A percentile compares a stretch with the other conserved stretches of the same genome.
Conservation (phyloP, 2,888 invertebrate species). For the Heliconius erato region DNA sequence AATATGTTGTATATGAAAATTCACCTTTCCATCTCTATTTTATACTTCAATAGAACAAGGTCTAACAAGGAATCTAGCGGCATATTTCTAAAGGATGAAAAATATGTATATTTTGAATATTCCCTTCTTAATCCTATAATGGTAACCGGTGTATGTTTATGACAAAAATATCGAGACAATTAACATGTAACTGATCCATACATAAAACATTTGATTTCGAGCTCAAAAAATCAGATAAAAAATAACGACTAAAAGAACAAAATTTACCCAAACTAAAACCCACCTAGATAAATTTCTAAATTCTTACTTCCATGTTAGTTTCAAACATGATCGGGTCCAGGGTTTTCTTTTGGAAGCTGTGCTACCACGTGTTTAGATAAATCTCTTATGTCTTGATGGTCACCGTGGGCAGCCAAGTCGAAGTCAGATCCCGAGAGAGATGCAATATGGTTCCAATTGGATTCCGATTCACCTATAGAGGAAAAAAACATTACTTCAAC, state of each 20-base stretch:
- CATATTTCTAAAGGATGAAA: background rate
- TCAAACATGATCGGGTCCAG: constrained; percentile 67
- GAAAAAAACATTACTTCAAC: background rate
- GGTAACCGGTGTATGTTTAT: no score
- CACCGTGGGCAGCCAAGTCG: constrained; percentile 87
- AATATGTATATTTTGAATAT: background rate
- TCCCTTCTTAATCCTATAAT: no score
- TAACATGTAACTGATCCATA: background rate
- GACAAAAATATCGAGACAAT: background rate
- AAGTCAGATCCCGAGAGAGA: constrained; percentile 88
- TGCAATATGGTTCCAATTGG: constrained; percentile 82
- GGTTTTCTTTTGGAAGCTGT: constrained; percentile 55
- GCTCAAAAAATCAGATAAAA: background rate
- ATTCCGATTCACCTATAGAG: constrained; percentile 59
- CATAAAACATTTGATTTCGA: background rate
- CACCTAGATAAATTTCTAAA: background rate
- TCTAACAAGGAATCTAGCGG: background rate
- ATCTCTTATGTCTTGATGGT: constrained; percentile 66
- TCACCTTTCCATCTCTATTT: background rate
- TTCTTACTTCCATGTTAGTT: background rate
- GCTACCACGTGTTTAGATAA: constrained; percentile 67
- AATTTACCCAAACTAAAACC: background rate
- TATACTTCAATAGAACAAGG: background rate
- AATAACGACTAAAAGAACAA: background rate
- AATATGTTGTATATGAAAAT: background rate